These are phyloP conservation scores for Pteronura brasiliensis DNA, from an alignment of 2,113 vertebrate genomes.

Conservation along the genomic window DNA sequence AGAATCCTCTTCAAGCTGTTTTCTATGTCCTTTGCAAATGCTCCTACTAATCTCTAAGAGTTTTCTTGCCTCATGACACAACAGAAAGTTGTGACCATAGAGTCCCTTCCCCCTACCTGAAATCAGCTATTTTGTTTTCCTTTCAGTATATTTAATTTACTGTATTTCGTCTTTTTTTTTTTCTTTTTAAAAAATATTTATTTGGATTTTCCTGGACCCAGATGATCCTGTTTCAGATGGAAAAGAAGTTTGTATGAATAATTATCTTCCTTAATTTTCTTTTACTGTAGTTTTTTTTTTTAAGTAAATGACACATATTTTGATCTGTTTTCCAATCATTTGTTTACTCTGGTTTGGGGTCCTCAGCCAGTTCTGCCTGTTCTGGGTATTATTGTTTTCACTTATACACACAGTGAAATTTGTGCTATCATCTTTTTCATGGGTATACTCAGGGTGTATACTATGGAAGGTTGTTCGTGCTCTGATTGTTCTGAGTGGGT, in stretches of 20 bases:
- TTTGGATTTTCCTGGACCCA: background rate
- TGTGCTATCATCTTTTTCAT: background rate
- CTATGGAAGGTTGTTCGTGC: background rate
- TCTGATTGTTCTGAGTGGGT: background rate
- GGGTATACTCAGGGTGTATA: background rate
- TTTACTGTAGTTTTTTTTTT: background rate
- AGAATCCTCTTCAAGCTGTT: background rate
- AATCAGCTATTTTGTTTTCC: background rate
- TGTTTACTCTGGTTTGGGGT: background rate
- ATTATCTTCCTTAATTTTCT: background rate
- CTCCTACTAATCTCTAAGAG: background rate
- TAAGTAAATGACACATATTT: background rate
- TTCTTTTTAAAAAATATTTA: background rate
- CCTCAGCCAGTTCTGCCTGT: background rate
- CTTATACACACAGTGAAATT: background rate
- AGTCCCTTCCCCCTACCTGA: background rate
- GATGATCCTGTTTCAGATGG: background rate
- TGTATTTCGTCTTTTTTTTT: background rate
- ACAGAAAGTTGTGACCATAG: background rate
- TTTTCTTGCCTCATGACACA: background rate
- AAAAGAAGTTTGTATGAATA: background rate
- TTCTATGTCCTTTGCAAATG: background rate
- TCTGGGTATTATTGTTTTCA: background rate
- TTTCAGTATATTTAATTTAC: background rate
- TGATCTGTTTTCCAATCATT: background rate